These are phyloP conservation scores for Patella pellucida DNA, from an alignment of 2,888 invertebrate genomes.

Conservation along the genomic window DNA sequence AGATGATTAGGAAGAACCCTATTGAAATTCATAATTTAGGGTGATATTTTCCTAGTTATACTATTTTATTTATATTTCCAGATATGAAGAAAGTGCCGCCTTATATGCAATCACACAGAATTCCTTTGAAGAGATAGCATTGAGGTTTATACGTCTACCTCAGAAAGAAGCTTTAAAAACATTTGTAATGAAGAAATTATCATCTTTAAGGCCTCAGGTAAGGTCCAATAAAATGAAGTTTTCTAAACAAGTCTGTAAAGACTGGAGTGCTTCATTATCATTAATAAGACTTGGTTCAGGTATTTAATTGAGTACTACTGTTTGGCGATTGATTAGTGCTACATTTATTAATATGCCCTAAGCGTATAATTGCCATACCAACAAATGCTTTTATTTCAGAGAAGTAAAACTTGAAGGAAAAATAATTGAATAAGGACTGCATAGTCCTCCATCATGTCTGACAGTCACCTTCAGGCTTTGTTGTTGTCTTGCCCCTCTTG, in stretches of 20 bases:
- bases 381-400: not conserved
- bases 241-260: no score
- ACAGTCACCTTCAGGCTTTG: not conserved
- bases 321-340: no score
- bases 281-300: no score
- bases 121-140: conserved; percentile 93
- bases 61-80: conserved; percentile 31
- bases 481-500: no score
- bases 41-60: no score
- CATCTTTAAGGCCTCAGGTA: conserved; percentile 57
- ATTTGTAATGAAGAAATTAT: conserved; percentile 86
- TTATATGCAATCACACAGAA: conserved; percentile 91
- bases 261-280: no score
- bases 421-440: not conserved
- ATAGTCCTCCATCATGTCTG: not conserved
- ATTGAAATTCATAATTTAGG: no score
- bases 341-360: not conserved
- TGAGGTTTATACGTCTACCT: conserved; percentile 88
- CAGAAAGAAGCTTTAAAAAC: conserved; percentile 89
- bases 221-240: not conserved
- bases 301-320: no score
- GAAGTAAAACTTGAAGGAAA: not conserved
- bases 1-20: no score
- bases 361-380: not conserved
- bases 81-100: conserved; percentile 85